Evolutionary conservation across 2,888 invertebrate species (phyloP).

Genomic region (Ligdia adustata): DNA sequence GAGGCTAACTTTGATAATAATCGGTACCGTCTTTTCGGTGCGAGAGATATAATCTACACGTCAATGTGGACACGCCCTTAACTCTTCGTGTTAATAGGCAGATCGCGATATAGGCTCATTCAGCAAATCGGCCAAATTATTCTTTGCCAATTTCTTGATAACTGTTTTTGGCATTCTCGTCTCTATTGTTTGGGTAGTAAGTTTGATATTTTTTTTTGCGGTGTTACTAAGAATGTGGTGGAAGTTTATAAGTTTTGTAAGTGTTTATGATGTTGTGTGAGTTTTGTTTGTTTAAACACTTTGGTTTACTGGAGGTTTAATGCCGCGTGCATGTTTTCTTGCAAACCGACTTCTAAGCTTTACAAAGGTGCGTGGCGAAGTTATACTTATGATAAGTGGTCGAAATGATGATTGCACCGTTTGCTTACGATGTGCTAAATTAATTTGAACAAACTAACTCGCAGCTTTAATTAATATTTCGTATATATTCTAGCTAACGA

Average conservation of each 20-base stretch:
- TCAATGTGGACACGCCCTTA: slow-evolving; percentile 72
- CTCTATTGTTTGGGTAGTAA: slow-evolving; percentile 29
- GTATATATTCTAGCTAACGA: too few species aligned
- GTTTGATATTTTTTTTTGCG: slow-evolving; percentile 1
- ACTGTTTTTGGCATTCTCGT: slow-evolving; percentile 25
- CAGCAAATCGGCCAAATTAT: slow-evolving; percentile 54
- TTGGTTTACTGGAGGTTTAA: slow-evolving; percentile 29
- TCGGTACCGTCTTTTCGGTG: slow-evolving; percentile 61
- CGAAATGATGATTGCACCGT: neutral
- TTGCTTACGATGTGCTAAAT: too few species aligned
- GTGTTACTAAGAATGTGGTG: slow-evolving; percentile 26
- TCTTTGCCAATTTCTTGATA: slow-evolving; percentile 17
- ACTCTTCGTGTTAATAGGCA: slow-evolving; percentile 72
- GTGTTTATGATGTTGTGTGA: slow-evolving; percentile 54
- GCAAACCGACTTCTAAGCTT: slow-evolving; percentile 1
- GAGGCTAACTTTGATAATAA: slow-evolving; percentile 48
- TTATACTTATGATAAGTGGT: neutral
- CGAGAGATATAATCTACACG: slow-evolving; percentile 77
- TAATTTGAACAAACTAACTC: too few species aligned
- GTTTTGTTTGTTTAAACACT: slow-evolving; percentile 50
- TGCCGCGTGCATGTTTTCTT: slow-evolving; percentile 7
- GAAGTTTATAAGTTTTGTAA: slow-evolving; percentile 49
- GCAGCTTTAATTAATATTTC: too few species aligned
- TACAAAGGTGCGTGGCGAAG: neutral
- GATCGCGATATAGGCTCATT: slow-evolving; percentile 71